phyloP scores from a whole-genome alignment of 1,140 invertebrate genomes.

The Euwallacea similis region DNA sequence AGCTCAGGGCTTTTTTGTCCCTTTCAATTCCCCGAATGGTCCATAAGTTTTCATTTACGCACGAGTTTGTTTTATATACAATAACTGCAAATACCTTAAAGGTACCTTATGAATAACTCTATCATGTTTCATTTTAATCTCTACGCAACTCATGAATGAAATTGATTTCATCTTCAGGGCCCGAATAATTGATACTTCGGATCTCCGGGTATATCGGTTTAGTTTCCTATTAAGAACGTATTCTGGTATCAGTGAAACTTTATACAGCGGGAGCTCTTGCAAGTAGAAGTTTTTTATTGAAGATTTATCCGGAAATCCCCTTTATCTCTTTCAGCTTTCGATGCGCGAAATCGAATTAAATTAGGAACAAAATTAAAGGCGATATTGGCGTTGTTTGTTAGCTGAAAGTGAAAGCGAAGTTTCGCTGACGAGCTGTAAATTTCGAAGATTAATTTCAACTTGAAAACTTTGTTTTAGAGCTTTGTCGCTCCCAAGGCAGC shows the following conservation, averaged over 20 bases:
- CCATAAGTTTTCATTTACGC: too few relatives aligned
- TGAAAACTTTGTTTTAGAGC: too few relatives aligned
- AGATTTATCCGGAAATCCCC: neutral
- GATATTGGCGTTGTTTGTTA: neutral
- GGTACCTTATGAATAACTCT: too few relatives aligned
- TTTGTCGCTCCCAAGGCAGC: too few relatives aligned
- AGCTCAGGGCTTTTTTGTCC: too few relatives aligned
- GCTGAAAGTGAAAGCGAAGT: neutral
- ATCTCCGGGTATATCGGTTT: neutral
- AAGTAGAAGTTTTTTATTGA: neutral
- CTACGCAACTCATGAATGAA: neutral
- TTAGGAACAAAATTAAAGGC: neutral
- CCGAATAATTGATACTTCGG: neutral
- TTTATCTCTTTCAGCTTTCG: neutral
- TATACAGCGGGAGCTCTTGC: constrained; percentile 1
- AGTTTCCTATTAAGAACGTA: constrained; percentile 5
- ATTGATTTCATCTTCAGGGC: neutral
- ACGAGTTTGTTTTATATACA: too few relatives aligned
- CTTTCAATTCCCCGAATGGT: too few relatives aligned
- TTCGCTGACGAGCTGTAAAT: too few relatives aligned
- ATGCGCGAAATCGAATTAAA: constrained; percentile 6
- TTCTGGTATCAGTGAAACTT: neutral
- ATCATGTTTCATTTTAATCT: too few relatives aligned
- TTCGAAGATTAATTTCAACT: too few relatives aligned
- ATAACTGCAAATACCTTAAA: too few relatives aligned